These are phyloP conservation scores for Malurus splendens DNA, from an alignment of 2,797 vertebrate genomes.

Conservation along the genomic window DNA sequence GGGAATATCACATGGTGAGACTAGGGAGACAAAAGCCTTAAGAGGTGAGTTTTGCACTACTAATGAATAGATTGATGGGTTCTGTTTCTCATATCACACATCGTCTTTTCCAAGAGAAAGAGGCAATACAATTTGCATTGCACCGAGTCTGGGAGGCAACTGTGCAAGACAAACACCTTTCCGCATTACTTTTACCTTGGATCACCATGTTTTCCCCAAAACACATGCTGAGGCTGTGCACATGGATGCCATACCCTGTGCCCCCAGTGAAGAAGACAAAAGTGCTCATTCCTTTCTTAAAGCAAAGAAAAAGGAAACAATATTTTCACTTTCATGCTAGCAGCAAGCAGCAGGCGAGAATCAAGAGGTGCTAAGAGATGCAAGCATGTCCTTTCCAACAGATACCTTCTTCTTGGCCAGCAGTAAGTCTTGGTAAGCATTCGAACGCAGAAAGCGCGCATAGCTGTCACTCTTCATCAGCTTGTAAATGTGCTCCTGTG, in stretches of 20 bases:
- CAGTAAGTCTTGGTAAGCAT: conserved; percentile 91
- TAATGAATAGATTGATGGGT: neutral
- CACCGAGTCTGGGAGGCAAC: neutral
- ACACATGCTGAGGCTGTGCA: neutral
- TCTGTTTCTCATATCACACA: neutral
- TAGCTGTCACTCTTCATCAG: conserved; percentile 98
- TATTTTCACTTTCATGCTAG: conserved; percentile 65
- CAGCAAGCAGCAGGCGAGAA: conserved; percentile 75
- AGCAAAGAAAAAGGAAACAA: conserved; percentile 41
- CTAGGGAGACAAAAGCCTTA: neutral
- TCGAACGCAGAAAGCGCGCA: conserved; percentile 91
- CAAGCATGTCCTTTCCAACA: conserved; percentile 70
- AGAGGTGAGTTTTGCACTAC: neutral
- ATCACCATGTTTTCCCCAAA: neutral
- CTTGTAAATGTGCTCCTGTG: conserved; percentile 96
- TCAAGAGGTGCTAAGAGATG: conserved; percentile 66
- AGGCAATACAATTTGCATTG: neutral
- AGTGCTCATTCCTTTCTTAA: conserved; percentile 44
- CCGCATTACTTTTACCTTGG: neutral
- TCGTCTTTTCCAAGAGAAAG: neutral
- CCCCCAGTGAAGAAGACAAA: conserved; percentile 9
- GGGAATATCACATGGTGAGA: neutral
- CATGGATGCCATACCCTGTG: neutral
- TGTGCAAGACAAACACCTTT: neutral
- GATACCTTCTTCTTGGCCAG: conserved; percentile 93